Conservation (phyloP, 2,113 vertebrate species). For the Varanus salvator region DNA sequence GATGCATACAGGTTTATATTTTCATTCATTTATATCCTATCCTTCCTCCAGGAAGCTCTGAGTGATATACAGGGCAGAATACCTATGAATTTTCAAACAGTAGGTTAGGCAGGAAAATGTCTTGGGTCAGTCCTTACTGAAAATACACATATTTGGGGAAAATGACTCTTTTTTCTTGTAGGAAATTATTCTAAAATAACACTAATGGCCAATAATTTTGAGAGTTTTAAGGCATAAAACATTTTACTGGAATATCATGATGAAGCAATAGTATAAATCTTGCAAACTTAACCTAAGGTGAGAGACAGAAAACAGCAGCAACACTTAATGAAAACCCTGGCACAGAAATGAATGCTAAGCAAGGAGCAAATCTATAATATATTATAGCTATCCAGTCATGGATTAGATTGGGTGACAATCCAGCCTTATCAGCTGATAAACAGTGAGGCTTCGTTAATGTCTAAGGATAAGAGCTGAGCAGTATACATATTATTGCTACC, state of each 20-base stretch:
- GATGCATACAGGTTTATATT: too few species aligned
- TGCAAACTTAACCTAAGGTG: neutral
- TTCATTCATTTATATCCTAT: too few species aligned
- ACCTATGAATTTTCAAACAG: too few species aligned
- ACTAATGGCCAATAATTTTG: constrained; percentile 25
- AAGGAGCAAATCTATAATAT: constrained; percentile 55
- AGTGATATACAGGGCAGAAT: too few species aligned
- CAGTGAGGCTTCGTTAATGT: constrained; percentile 19
- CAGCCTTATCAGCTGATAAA: constrained; percentile 31
- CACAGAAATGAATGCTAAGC: constrained; percentile 49
- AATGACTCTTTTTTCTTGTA: neutral
- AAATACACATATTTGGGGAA: neutral
- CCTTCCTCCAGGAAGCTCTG: too few species aligned
- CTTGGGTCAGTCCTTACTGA: neutral
- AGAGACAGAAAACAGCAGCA: neutral
- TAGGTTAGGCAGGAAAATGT: neutral
- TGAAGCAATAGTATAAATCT: neutral
- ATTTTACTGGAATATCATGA: constrained; percentile 29
- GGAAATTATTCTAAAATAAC: constrained; percentile 40
- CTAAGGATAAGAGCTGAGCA: constrained; percentile 24
- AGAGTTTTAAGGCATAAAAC: neutral
- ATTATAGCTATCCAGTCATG: constrained; percentile 48
- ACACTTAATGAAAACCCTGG: constrained; percentile 51
- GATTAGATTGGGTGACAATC: constrained; percentile 45
- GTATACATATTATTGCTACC: neutral